phyloP scores from a whole-genome alignment of 2,888 invertebrate species.

The Bedellia somnulentella region DNA sequence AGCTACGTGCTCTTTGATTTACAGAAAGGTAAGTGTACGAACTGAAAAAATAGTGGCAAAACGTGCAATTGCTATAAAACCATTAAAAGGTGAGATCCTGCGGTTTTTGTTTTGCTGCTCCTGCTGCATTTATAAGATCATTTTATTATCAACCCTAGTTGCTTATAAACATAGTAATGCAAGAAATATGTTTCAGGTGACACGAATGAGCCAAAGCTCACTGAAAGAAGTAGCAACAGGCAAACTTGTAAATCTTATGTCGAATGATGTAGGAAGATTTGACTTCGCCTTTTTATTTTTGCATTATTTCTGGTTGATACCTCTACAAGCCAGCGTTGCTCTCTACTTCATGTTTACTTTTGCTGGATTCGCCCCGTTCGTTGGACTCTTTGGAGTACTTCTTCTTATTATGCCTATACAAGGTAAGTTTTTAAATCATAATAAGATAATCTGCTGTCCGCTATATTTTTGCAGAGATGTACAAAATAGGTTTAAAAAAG shows the following conservation, averaged over 20 bases:
- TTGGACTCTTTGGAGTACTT: conserved; percentile 46
- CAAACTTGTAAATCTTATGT: conserved; percentile 78
- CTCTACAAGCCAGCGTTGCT: conserved; percentile 66
- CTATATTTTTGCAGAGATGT: not conserved
- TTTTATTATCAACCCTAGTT: not conserved
- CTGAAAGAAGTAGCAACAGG: conserved; percentile 70
- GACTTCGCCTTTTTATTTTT: conserved; percentile 71
- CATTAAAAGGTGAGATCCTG: too few relatives aligned
- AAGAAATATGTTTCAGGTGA: conserved; percentile 45
- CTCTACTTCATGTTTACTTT: conserved; percentile 31
- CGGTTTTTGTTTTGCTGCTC: too few relatives aligned
- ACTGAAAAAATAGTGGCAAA: not conserved
- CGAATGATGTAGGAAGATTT: conserved; percentile 82
- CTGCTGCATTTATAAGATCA: too few relatives aligned
- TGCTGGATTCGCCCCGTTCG: conserved; percentile 38
- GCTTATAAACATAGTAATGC: not conserved
- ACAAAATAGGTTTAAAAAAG: too few relatives aligned
- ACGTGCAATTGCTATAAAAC: not conserved
- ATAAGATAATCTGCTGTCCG: not conserved
- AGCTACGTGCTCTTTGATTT: conserved; percentile 71
- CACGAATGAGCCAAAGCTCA: conserved; percentile 72
- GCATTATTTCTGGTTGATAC: conserved; percentile 80
- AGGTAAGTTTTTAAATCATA: conserved; percentile 25
- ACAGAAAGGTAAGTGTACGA: conserved; percentile 65
- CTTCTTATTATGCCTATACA: conserved; percentile 60